A percentile compares a stretch with the other conserved stretches of the same genome.
Conservation (phyloP, 1,140 invertebrate species). For the Pseudomyrmex cubaensis region DNA sequence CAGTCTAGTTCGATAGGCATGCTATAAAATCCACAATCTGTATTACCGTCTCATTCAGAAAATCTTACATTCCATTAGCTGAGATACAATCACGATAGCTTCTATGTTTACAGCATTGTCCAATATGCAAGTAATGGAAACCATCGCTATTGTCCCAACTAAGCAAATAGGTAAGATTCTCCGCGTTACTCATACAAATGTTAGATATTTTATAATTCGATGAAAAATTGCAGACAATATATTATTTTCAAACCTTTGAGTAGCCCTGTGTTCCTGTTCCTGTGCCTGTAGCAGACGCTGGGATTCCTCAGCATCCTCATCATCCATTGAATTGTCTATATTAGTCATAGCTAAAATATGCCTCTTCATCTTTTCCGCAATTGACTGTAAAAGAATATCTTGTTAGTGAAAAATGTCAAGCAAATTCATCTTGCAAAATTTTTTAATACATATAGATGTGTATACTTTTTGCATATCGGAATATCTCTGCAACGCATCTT, state of each 20-base stretch:
- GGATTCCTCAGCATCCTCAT: conserved; percentile 83
- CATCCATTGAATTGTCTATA: conserved; percentile 78
- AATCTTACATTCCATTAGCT: conserved; percentile 29
- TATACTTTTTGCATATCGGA: conserved; percentile 92
- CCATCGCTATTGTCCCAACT: conserved; percentile 53
- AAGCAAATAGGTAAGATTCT: conserved; percentile 51
- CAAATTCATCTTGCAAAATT: no score
- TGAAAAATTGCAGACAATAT: background rate
- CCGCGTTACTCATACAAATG: conserved; percentile 7
- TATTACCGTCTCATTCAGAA: conserved; percentile 21
- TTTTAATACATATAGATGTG: no score
- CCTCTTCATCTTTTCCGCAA: conserved; percentile 92
- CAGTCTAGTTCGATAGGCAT: conserved; percentile 43
- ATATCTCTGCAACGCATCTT: conserved; percentile 92
- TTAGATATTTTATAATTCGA: background rate
- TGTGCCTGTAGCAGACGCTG: conserved; percentile 80
- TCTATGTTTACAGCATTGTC: conserved; percentile 26
- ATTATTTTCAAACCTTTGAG: conserved; percentile 75
- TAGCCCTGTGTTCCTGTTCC: conserved; percentile 74
- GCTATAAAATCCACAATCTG: conserved; percentile 58
- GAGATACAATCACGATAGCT: conserved; percentile 39
- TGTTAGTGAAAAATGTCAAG: background rate
- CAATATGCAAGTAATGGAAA: conserved; percentile 31
- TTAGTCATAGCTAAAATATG: conserved; percentile 87
- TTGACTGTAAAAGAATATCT: conserved; percentile 74